Evolutionary conservation across 2,888 invertebrate genomes (phyloP).

Genomic region (Limnephilus auricula): DNA sequence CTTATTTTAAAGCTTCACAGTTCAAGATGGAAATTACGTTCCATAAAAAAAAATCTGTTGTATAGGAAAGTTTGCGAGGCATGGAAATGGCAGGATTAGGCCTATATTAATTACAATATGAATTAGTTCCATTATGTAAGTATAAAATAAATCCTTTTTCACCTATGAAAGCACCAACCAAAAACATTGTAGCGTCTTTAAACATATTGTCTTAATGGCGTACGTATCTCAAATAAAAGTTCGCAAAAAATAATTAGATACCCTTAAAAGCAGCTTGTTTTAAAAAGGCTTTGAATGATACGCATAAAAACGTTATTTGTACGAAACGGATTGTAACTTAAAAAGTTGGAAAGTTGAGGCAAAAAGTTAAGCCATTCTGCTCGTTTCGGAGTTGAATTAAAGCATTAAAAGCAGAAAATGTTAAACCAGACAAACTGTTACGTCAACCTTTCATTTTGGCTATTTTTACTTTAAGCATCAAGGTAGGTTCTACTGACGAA

Average conservation of each 20-base stretch:
- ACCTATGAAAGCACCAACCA: not conserved
- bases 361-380: conserved; percentile 25
- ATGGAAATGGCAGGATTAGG: no score
- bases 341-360: conserved; percentile 12
- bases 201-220: not conserved
- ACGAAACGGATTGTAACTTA: not conserved
- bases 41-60: no score
- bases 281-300: conserved; percentile 37
- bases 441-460: conserved; percentile 15
- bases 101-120: no score
- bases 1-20: no score
- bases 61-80: no score
- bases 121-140: not conserved
- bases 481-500: not conserved
- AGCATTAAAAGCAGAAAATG: conserved; percentile 24
- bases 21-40: no score
- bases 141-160: not conserved
- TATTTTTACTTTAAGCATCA: not conserved
- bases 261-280: not conserved
- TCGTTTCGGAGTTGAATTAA: conserved; percentile 20
- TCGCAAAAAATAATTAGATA: not conserved
- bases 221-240: not conserved
- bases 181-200: not conserved
- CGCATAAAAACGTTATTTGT: conserved; percentile 2
- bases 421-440: conserved; percentile 5